Base-by-base conservation (phyloP, 2,888 invertebrate genomes). In the Notodonta ziczac region DNA sequence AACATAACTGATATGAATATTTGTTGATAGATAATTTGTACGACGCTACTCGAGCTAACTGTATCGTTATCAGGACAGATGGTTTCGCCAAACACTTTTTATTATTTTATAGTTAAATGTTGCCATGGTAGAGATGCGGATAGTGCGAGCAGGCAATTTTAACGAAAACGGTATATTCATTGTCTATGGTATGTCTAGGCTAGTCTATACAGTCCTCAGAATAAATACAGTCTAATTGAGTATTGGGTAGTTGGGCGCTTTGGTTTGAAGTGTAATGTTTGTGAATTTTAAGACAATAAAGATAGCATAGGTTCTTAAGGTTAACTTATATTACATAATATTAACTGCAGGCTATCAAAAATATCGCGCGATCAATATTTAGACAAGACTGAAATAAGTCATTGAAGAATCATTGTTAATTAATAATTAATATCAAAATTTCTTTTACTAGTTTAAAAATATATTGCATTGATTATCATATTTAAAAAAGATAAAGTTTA, bases 21-120 rank as follows among this genome's bases (percentile, higher is more conserved):
- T 39, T 54, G 39, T 39, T n/a, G 1, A 39, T n/a, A 12, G 54
- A 54, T 39, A 54, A 54, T n/a, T 32, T 4, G n/a, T n/a, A 32
- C n/a, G 32, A 32, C 52, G 32, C 52, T 32, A 52, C 24, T 32
- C 16, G 4, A 35, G n/a, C n/a, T 35, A 54, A 39, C 35, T 39
- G 39, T 39, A 54, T 39, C 54, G 54, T 35, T 54, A 54, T 54
- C 54, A 13, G 39, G 53, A 39, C 54, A 39, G 39, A 54, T 54
- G 54, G 54, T 54, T n/a, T 39, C 54, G 39, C 39, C 32, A 13
- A 39, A 39, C 54, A 13, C 5, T 39, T 54, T 54, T 39, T 39
- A 7, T 54, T 35, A 6, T 35, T 35, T 35, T 35, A 35, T 35
- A 6, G 5, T 35, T 35, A 52, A 52, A 52, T 52, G 32, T 35